Conservation (phyloP, 2,113 vertebrate genomes). For the Electrona antarctica region DNA sequence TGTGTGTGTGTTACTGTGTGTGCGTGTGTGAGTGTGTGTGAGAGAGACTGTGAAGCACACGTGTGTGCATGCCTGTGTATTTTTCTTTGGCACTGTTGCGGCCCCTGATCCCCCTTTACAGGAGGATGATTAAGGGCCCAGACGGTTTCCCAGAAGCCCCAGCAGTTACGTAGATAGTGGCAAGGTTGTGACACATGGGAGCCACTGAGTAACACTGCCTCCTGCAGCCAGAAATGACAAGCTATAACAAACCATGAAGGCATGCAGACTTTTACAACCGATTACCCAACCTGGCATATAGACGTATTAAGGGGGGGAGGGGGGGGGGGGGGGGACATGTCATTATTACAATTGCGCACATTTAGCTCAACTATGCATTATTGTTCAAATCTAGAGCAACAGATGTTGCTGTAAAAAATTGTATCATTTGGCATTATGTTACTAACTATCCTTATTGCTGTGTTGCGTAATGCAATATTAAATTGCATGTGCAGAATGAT, state of each 20-base stretch:
- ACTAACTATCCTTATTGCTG: not conserved
- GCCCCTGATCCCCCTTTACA: constrained; percentile 56
- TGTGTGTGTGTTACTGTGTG: constrained; percentile 7
- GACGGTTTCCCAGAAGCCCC: constrained; percentile 74
- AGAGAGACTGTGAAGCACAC: constrained; percentile 15
- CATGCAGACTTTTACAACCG: constrained; percentile 55
- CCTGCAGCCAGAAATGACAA: constrained; percentile 57
- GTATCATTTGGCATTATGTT: not conserved
- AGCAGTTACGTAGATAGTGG: constrained; percentile 37
- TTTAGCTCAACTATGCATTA: not conserved
- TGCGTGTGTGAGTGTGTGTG: constrained; percentile 15
- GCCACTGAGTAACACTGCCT: constrained; percentile 72
- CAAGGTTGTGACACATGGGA: constrained; percentile 62
- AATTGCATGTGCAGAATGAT: not conserved
- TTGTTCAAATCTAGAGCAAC: not conserved
- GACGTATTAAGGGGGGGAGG: constrained; percentile 11
- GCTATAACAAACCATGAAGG: constrained; percentile 59
- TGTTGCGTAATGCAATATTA: not conserved
- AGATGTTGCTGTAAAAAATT: constrained; percentile 14
- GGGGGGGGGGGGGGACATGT: constrained; percentile 22
- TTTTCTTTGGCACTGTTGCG: constrained; percentile 38
- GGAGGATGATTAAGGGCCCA: constrained; percentile 57
- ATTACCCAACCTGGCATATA: constrained; percentile 19
- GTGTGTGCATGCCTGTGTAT: constrained; percentile 28
- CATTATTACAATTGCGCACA: constrained; percentile 38